A percentile compares a stretch with the other conserved stretches of the same genome.
Conservation (phyloP, 2,888 invertebrate genomes). For the Epinotia nisella region DNA sequence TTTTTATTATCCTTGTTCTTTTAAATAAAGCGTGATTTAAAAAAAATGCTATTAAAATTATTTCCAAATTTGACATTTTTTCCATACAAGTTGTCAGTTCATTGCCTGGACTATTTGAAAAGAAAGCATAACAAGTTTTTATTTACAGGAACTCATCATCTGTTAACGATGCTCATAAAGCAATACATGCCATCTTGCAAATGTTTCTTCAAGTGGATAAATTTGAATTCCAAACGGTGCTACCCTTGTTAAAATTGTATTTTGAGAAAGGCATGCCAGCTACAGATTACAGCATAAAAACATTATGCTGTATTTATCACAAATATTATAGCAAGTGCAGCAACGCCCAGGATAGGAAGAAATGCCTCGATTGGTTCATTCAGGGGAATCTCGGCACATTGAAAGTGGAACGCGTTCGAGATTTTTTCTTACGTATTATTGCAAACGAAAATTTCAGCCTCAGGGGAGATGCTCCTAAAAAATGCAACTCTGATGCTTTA, state of each 20-base stretch:
- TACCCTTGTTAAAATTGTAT: conserved; percentile 71
- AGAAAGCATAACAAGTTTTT: conserved; percentile 20
- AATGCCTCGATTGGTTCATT: conserved; percentile 68
- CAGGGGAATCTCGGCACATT: conserved; percentile 56
- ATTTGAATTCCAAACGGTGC: conserved; percentile 63
- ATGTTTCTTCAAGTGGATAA: conserved; percentile 59
- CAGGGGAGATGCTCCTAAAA: conserved; percentile 6
- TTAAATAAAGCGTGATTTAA: too few relatives aligned
- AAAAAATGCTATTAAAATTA: too few relatives aligned
- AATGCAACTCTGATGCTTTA: conserved; percentile 50
- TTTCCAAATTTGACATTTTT: too few relatives aligned
- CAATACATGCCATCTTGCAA: conserved; percentile 69
- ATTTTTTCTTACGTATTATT: conserved; percentile 65
- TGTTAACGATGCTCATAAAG: conserved; percentile 59
- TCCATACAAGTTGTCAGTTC: too few relatives aligned
- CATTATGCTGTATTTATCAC: conserved; percentile 62
- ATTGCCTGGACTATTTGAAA: too few relatives aligned
- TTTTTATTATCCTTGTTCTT: too few relatives aligned
- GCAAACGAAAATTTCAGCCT: conserved; percentile 66
- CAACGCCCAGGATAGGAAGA: conserved; percentile 57
- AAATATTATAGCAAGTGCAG: conserved; percentile 72
- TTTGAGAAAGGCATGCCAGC: conserved; percentile 74
- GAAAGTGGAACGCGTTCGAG: conserved; percentile 51
- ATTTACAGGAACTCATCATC: conserved; percentile 65
- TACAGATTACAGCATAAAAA: conserved; percentile 63